These are phyloP conservation scores for Leptoclinus maculatus DNA, from an alignment of 2,797 vertebrate genomes.

Conservation along the genomic window DNA sequence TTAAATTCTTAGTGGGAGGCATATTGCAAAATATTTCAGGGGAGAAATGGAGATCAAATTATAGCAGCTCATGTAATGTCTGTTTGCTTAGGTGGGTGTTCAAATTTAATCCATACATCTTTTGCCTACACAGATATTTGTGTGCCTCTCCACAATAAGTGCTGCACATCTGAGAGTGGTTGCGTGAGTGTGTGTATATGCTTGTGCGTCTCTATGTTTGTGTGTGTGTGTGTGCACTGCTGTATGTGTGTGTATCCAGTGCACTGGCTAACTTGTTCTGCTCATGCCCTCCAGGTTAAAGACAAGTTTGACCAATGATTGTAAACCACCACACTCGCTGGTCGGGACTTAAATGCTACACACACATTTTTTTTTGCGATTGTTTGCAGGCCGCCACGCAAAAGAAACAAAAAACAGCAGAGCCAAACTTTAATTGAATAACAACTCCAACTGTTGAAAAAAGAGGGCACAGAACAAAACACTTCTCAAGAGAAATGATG, in stretches of 20 bases:
- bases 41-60: conserved; percentile 34
- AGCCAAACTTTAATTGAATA: neutral
- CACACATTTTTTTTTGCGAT: neutral
- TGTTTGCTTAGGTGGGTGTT: conserved; percentile 41
- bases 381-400: neutral
- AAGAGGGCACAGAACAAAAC: neutral
- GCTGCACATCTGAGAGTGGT: neutral
- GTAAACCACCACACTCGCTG: conserved; percentile 11
- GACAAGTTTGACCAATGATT: conserved; percentile 30
- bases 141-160: neutral
- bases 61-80: conserved; percentile 23
- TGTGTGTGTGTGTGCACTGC: conserved; percentile 24
- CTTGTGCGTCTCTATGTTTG: neutral
- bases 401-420: neutral
- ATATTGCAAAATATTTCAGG: conserved; percentile 38
- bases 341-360: neutral
- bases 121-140: conserved; percentile 28
- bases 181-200: neutral
- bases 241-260: neutral
- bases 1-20: conserved; percentile 34
- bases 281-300: conserved; percentile 42
- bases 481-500: neutral
- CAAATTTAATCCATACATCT: conserved; percentile 39
- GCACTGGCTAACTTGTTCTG: conserved; percentile 5
- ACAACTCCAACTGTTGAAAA: neutral